Evolutionary conservation across 2,888 invertebrate genomes (phyloP), one percentile per base, ranked within the genome.

Genomic region (Cosmia pyralina): DNA sequence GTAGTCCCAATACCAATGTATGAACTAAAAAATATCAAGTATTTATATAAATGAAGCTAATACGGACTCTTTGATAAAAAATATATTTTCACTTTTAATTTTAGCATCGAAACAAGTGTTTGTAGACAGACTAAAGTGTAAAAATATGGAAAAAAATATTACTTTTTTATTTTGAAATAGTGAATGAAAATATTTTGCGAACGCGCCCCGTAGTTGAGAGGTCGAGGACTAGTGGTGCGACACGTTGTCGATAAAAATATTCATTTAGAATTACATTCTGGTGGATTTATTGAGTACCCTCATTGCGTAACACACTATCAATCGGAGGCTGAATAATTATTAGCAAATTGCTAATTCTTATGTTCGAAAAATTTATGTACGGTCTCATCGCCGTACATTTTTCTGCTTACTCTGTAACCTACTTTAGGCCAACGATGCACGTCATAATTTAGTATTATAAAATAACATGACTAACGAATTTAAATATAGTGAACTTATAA

Each of bases 141-240:
- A 89, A 87, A 82, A 86, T 87, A 82, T 81, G 76, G 74, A 77
- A 82, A 82, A 85, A 85, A 85, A 84, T 77, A 72, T 75, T 79
- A 76, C 80, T 85, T 88, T 84, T 87, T 86, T 79, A 74, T 87
- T 83, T 81, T 80, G 48, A 78, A 87, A 87, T 88, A 83, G 88
- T 87, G 89, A 88, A 89, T 89, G 86, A 82, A 81, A 85, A 82
- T 88, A 84, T 89, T 89, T 90, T 82, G 79, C 86, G 86, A 88
- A 88, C 86, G 82, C 80, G 83, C 76, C 75, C 73, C 73, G 81
- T 70, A 70, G 86, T 83, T 65, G 84, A 85, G 87, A 84, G 87
- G 83, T 83, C 77, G 82, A 82, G 79, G 38, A 41, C 38, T 85
- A 79, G 88, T 53, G 84, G 6, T 81, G 85, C 53, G 79, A 48